phyloP scores from a whole-genome alignment of 37 sponge, comb jelly and placozoan species.

The Trichoplax adhaerens region DNA sequence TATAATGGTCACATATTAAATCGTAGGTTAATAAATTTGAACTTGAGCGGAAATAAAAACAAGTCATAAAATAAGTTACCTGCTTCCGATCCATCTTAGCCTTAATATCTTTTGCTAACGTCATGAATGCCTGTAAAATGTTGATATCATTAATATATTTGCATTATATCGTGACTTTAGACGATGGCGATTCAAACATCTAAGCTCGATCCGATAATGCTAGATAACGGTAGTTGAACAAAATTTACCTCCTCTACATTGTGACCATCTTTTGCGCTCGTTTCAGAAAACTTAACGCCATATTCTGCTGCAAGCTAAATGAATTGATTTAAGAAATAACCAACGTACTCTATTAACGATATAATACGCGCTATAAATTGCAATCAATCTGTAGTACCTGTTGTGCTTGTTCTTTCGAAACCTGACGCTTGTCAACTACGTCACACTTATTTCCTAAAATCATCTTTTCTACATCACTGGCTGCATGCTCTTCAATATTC shows the following conservation, averaged over 20 bases:
- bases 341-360: too few species aligned
- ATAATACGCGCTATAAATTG: too few species aligned
- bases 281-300: slow-evolving; percentile 90
- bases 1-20: too few species aligned
- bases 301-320: slow-evolving; percentile 71
- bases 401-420: slow-evolving; percentile 76
- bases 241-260: slow-evolving; percentile 70
- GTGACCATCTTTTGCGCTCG: slow-evolving; percentile 85
- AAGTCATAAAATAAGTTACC: neutral
- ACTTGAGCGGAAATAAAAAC: neutral
- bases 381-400: slow-evolving; percentile 19
- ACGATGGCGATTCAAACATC: too few species aligned
- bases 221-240: neutral
- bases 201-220: too few species aligned
- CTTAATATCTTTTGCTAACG: slow-evolving; percentile 88
- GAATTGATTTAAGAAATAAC: neutral
- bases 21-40: too few species aligned
- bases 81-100: slow-evolving; percentile 57
- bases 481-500: slow-evolving; percentile 98
- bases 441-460: slow-evolving; percentile 98
- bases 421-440: slow-evolving; percentile 66
- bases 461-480: slow-evolving; percentile 97
- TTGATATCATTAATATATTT: too few species aligned
- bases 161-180: too few species aligned
- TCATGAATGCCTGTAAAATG: slow-evolving; percentile 54